A percentile compares a stretch with the other conserved stretches of the same genome.
These are phyloP conservation scores for Spodoptera littoralis DNA, from an alignment of 2,888 invertebrate species.

Conservation along the genomic window DNA sequence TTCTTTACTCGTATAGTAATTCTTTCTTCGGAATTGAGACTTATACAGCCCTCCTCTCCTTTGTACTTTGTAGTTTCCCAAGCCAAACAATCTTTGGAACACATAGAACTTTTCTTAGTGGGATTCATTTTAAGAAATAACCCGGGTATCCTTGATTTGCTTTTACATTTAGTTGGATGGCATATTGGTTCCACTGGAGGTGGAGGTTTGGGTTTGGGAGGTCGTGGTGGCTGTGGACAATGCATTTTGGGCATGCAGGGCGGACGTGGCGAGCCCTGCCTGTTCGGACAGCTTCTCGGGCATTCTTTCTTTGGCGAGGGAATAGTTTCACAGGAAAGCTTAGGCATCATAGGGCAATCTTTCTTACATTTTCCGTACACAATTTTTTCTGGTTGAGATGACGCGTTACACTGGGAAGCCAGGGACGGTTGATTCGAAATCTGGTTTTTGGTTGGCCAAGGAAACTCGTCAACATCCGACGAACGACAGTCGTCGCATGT, in stretches of 20 bases:
- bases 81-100: constrained; percentile 55
- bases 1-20: constrained; percentile 67
- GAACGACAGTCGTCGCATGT: constrained; percentile 6
- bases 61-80: constrained; percentile 16
- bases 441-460: constrained; percentile 44
- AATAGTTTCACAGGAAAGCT: constrained; percentile 47
- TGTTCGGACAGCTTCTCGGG: constrained; percentile 52
- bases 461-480: constrained; percentile 8
- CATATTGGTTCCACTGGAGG: constrained; percentile 6
- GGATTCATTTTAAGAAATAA: constrained; percentile 67
- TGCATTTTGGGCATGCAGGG: constrained; percentile 39
- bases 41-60: constrained; percentile 48
- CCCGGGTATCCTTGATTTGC: constrained; percentile 57
- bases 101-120: constrained; percentile 40
- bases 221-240: constrained; percentile 21
- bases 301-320: constrained; percentile 51
- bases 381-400: background rate
- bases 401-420: constrained; percentile 11
- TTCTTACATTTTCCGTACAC: constrained; percentile 11
- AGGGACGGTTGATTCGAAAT: constrained; percentile 30
- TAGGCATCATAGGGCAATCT: constrained; percentile 34
- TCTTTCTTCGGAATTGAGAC: constrained; percentile 65
- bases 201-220: background rate
- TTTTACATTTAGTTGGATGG: constrained; percentile 7
- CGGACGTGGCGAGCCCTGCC: constrained; percentile 13